Percentiles rank a stretch among this genome's conserved stretches.
phyloP scores from a whole-genome alignment of 1,140 invertebrate species.

The Neotoxoptera formosana region DNA sequence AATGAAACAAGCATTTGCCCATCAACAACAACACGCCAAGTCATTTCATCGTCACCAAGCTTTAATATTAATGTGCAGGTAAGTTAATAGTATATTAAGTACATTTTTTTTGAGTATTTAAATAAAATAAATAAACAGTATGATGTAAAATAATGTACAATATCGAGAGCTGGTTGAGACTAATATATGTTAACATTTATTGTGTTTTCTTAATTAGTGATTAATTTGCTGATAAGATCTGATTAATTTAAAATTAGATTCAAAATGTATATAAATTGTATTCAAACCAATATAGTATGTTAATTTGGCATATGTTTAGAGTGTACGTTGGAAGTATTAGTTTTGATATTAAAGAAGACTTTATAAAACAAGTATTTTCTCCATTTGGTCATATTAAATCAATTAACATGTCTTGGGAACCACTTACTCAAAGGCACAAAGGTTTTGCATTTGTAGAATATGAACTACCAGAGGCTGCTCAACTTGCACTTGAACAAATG shows the following conservation, averaged over 20 bases:
- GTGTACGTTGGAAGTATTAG: constrained; percentile 99
- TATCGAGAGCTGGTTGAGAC: constrained; percentile 48
- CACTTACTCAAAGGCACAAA: constrained; percentile 99
- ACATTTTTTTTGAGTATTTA: neutral
- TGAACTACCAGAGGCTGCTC: constrained; percentile 98
- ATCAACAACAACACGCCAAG: constrained; percentile 93
- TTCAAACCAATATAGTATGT: neutral
- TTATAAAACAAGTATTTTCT: constrained; percentile 95
- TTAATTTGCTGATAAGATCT: constrained; percentile 71
- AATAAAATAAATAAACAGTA: neutral
- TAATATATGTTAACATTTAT: constrained; percentile 42
- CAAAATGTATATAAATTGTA: neutral
- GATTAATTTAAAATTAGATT: constrained; percentile 62
- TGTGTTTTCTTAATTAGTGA: constrained; percentile 49
- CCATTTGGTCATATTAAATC: constrained; percentile 99
- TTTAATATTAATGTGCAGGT: constrained; percentile 94
- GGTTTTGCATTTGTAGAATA: constrained; percentile 99
- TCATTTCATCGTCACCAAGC: constrained; percentile 91
- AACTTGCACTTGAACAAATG: constrained; percentile 98
- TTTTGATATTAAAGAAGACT: constrained; percentile 99
- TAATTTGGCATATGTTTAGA: constrained; percentile 67
- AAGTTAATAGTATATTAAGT: constrained; percentile 63
- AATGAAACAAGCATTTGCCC: constrained; percentile 97
- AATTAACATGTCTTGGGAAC: constrained; percentile 99
- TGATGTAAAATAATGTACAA: constrained; percentile 39